Percentiles rank a stretch among this genome's conserved stretches.
Conservation (phyloP, 2,797 vertebrate genomes). For the Epinephelus awoara region DNA sequence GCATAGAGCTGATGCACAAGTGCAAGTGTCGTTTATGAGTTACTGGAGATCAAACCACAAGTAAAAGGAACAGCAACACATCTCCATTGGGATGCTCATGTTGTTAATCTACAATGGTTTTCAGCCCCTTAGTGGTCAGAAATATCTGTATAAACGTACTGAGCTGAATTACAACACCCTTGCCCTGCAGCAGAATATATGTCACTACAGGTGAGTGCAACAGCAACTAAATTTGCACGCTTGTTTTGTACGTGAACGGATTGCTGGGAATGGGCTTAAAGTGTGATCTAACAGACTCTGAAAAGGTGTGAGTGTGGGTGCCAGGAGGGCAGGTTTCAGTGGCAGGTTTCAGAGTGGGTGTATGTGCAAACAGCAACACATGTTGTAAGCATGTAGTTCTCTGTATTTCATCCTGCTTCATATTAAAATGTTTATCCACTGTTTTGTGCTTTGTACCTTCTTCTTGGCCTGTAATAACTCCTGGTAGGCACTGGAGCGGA, state of each 20-base stretch:
- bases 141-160: neutral
- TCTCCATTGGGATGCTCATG: neutral
- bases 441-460: constrained; percentile 86
- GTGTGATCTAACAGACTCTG: constrained; percentile 31
- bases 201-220: constrained; percentile 2
- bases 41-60: constrained; percentile 14
- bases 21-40: neutral
- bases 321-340: constrained; percentile 12
- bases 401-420: constrained; percentile 39
- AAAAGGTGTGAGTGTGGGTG: constrained; percentile 22
- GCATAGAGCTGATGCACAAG: no score
- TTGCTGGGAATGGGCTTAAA: constrained; percentile 22
- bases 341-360: constrained; percentile 6
- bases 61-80: constrained; percentile 8
- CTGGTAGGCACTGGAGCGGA: constrained; percentile 99
- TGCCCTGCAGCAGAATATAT: constrained; percentile 12
- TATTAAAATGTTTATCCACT: neutral
- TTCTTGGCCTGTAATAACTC: constrained; percentile 99
- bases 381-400: neutral
- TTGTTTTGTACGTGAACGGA: neutral
- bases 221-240: constrained; percentile 8
- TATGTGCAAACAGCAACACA: neutral
- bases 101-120: constrained; percentile 4
- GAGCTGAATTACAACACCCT: neutral
- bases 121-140: neutral